Evolutionary conservation across 2,797 vertebrate species (phyloP), one percentile per base, ranked within the genome.

Genomic region (Mormyrus proboscirostris): DNA sequence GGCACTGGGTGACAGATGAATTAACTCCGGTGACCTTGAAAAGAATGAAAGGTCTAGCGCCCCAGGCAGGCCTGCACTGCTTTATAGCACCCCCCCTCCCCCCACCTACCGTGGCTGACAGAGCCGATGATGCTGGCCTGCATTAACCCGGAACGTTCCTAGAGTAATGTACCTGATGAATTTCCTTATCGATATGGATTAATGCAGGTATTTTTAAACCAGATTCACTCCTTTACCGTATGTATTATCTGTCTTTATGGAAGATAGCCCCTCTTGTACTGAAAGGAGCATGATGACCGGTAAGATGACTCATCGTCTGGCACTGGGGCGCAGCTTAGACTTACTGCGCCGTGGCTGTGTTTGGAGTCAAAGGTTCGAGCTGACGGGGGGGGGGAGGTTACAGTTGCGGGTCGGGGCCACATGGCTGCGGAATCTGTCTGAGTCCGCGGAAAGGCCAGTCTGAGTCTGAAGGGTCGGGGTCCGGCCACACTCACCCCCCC

Each of bases 101-200:
- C 19, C 38, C 41, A 41, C 8, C 25, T 12, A 29, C 29, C 4
- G 4, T 73, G 65, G 12, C 73, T 22, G 19, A 82, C 41, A 44
- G 76, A 19, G 4, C 16, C 10, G 41, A 16, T 44, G 41, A 47
- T 9, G 76, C 76, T 47, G 76, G 29, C 8, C 8, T 82, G 76
- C 84, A 53, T 86, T 86, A 86, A 55, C 25, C 49, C 9, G 2
- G 84, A 86, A 86, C 6, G 50, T 5, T 47, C 88, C 53, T 12
- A 47, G 12, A 85, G 53, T 10, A 25, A 25, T 84, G 41, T n/a
- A 0, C 83, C 50, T 84, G 88, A 73, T 59, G 57, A 49, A 88
- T 55, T 51, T 51, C 16, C 62, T 47, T 47, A 90, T 90, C 90
- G 85, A 84, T 76, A 76, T 69, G 29, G 44, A 89, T 86, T 62